Percentiles rank a stretch among this genome's conserved stretches.
Evolutionary conservation across 2,797 vertebrate genomes (phyloP).

Genomic region (Epinephelus coioides): DNA sequence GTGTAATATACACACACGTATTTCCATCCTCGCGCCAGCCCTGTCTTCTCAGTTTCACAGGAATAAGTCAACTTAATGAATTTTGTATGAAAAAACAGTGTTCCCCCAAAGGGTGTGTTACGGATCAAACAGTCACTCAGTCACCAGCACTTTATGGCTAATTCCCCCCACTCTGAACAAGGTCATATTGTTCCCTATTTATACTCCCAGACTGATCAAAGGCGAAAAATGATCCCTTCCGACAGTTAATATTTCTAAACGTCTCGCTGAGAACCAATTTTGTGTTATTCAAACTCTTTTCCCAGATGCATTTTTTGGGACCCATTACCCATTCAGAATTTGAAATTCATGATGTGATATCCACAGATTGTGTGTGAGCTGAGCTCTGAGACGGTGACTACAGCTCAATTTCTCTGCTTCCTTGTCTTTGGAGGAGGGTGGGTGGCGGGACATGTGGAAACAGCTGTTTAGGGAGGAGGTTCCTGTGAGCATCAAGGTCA

Average conservation of each 20-base stretch:
- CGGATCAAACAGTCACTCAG: conserved; percentile 72
- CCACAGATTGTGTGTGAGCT: conserved; percentile 42
- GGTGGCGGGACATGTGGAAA: conserved; percentile 76
- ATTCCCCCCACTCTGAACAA: conserved; percentile 67
- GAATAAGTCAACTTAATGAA: conserved; percentile 76
- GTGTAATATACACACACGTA: conserved; percentile 67
- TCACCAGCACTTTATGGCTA: conserved; percentile 62
- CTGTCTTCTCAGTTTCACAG: conserved; percentile 65
- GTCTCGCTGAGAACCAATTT: conserved; percentile 55
- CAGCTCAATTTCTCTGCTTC: conserved; percentile 48
- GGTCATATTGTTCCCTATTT: conserved; percentile 76
- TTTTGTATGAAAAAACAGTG: conserved; percentile 73
- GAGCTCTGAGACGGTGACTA: conserved; percentile 35
- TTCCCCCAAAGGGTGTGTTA: conserved; percentile 68
- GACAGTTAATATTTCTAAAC: conserved; percentile 71
- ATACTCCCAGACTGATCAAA: conserved; percentile 67
- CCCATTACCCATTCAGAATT: conserved; percentile 50
- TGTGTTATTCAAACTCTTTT: conserved; percentile 63
- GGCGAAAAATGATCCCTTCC: conserved; percentile 56
- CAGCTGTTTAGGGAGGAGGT: conserved; percentile 83
- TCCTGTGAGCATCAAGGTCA: conserved; percentile 78
- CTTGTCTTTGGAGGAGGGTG: conserved; percentile 49
- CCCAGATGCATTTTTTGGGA: conserved; percentile 55
- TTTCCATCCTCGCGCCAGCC: conserved; percentile 64
- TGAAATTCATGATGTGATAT: conserved; percentile 65